Percentiles rank a stretch among this genome's conserved stretches.
Evolutionary conservation across 2,113 vertebrate genomes (phyloP).

Genomic region (Thomomys bottae): DNA sequence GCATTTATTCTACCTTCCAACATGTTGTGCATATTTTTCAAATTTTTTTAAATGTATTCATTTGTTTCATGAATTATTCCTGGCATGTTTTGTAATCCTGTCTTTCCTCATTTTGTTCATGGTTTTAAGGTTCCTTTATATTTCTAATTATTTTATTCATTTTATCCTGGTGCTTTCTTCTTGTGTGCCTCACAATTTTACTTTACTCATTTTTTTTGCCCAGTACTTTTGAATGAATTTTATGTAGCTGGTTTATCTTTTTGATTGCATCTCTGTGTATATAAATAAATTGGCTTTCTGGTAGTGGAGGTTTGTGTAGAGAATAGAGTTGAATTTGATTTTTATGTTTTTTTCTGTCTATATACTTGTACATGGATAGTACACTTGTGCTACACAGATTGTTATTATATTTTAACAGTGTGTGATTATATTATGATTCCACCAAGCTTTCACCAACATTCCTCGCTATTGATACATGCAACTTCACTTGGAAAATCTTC

Average conservation of each 20-base stretch:
- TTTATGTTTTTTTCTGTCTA: neutral
- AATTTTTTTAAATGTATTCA: too few species aligned
- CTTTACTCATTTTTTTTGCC: neutral
- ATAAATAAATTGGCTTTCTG: neutral
- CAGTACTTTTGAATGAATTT: neutral
- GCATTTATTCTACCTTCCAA: neutral
- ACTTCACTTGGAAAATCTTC: neutral
- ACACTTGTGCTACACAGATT: too few species aligned
- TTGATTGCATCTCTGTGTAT: neutral
- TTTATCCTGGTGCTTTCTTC: neutral
- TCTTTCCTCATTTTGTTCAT: neutral
- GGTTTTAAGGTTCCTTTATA: neutral
- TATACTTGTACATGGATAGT: too few species aligned
- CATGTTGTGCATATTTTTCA: neutral
- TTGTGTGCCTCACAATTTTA: neutral
- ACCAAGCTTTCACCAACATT: neutral
- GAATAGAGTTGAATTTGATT: neutral
- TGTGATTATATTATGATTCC: neutral
- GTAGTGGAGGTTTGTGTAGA: neutral
- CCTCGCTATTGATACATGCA: neutral
- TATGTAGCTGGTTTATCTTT: neutral
- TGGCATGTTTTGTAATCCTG: neutral
- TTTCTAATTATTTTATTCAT: neutral
- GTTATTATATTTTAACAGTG: neutral
- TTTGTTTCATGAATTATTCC: neutral